Evolutionary conservation across 1,140 invertebrate genomes (phyloP), one percentile per base, ranked within the genome.

Genomic region (Drosophila tropicalis): DNA sequence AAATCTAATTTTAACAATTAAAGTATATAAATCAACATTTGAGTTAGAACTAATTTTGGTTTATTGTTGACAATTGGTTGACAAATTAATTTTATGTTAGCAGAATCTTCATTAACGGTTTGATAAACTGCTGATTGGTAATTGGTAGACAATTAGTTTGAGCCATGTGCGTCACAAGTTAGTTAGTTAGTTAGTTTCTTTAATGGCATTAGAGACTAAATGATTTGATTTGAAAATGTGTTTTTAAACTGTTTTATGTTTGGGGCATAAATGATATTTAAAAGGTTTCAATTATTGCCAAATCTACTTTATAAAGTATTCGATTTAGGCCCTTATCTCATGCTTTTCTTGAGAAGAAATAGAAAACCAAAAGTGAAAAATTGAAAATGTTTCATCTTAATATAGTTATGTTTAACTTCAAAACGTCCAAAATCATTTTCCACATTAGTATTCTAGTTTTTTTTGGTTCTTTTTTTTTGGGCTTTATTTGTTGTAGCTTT

Each of bases 391-490:
- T 39, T 39, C 12, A 39, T 36, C 41, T 47, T 15, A 19, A 47
- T 47, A 17, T 47, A 47, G 44, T 47, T 47, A 47, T 51, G 17
- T 22, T 22, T 1, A 22, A 51, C 44, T 51, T 51, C 44, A 51
- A 51, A 51, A 51, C 3, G 19, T 51, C 44, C 9, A 17, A 12
- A 51, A 7, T 0, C 44, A 51, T 51, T 51, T 51, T 51, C 44
- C 7, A 22, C 44, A 51, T 51, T 22, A 51, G 44, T 22, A 51
- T 51, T 51, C 9, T 51, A 51, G 44, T 51, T 51, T 51, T 51
- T 51, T 19, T 22, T 51, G 9, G 9, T 51, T 1, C 1, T 41
- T 41, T 41, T n/a, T 44, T 44, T 44, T 44, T 15, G 29, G 29
- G 40, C 13, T 41, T n/a, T 41, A 15, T 17, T 47, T 47, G 36